A percentile compares a stretch with the other conserved stretches of the same genome.
phyloP scores from a whole-genome alignment of 2,113 vertebrate species.

The Montifringilla adamsi region DNA sequence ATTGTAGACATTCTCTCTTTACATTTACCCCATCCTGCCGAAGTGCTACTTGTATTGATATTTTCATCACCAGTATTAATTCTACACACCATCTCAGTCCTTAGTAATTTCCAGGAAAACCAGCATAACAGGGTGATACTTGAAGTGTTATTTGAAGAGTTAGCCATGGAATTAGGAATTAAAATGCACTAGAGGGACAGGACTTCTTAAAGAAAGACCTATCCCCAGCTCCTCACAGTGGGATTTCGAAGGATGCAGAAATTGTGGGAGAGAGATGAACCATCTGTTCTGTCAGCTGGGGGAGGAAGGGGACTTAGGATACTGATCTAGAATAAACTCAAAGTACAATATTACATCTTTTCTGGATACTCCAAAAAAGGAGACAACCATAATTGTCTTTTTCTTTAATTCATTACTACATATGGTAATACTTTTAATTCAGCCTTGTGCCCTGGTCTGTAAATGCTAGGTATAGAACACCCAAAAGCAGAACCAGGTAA shows the following conservation, averaged over 20 bases:
- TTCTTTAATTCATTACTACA: neutral
- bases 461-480: neutral
- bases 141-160: neutral
- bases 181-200: neutral
- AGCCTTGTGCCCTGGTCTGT: neutral
- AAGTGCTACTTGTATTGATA: neutral
- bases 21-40: neutral
- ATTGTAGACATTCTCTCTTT: neutral
- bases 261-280: neutral
- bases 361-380: neutral
- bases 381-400: neutral
- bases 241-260: neutral
- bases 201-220: neutral
- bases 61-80: neutral
- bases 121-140: neutral
- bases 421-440: neutral
- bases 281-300: slow-evolving; percentile 33
- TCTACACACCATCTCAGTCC: neutral
- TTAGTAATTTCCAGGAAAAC: neutral
- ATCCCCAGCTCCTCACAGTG: neutral
- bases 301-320: neutral
- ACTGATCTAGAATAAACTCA: slow-evolving; percentile 11
- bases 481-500: neutral
- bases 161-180: neutral
- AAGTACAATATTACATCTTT: neutral